phyloP scores from a whole-genome alignment of 2,113 vertebrate species.

The Paraplagusia blochii region DNA sequence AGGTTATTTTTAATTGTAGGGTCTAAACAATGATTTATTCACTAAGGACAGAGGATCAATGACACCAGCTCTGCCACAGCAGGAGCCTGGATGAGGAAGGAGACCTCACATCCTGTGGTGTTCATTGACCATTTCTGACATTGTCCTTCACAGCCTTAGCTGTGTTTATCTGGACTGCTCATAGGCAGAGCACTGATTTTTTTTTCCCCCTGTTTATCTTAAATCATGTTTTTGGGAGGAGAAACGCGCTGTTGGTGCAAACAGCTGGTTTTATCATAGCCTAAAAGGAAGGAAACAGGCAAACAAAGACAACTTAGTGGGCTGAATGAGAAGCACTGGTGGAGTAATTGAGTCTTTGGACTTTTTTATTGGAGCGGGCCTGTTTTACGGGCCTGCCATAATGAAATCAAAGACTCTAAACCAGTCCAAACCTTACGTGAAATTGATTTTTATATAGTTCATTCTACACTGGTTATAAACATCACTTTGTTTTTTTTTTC shows the following conservation, averaged over 20 bases:
- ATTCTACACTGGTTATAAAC: not conserved
- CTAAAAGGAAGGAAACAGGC: conserved; percentile 53
- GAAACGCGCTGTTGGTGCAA: conserved; percentile 38
- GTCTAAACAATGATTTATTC: conserved; percentile 25
- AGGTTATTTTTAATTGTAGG: conserved; percentile 13
- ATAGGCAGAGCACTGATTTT: conserved; percentile 42
- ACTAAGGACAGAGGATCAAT: conserved; percentile 26
- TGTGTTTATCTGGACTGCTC: conserved; percentile 28
- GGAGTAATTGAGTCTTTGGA: not conserved
- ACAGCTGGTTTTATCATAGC: conserved; percentile 50
- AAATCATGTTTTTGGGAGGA: conserved; percentile 30
- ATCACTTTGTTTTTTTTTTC: not conserved
- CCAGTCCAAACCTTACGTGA: not conserved
- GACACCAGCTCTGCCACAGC: not conserved
- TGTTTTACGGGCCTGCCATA: not conserved
- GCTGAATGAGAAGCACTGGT: conserved; percentile 6
- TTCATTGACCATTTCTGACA: conserved; percentile 23
- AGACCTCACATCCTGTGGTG: conserved; percentile 13
- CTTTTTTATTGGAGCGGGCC: conserved; percentile 3
- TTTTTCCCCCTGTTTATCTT: conserved; percentile 41
- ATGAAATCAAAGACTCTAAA: not conserved
- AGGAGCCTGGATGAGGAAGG: conserved; percentile 5
- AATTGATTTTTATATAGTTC: not conserved
- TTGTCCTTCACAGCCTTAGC: conserved; percentile 14
- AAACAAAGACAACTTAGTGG: conserved; percentile 30